Percentiles rank a stretch among this genome's conserved stretches.
These are phyloP conservation scores for Drosophila neocordata DNA, from an alignment of 1,140 invertebrate species.

Conservation along the genomic window DNA sequence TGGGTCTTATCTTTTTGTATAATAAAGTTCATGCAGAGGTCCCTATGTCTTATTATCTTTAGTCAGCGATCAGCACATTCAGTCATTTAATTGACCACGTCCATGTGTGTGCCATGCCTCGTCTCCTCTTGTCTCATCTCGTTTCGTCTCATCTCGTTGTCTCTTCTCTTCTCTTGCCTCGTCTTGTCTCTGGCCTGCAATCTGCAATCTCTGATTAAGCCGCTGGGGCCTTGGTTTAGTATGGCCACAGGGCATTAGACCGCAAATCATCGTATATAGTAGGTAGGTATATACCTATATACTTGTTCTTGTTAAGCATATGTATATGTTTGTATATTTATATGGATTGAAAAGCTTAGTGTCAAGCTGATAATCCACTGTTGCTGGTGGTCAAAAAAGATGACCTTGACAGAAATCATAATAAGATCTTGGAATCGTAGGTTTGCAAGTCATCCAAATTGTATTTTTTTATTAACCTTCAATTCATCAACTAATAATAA, in stretches of 20 bases:
- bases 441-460: not conserved
- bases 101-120: slow-evolving; percentile 33
- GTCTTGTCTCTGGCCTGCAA: slow-evolving; percentile 16
- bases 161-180: slow-evolving; percentile 31
- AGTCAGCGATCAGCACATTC: slow-evolving; percentile 66
- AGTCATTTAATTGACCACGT: slow-evolving; percentile 74
- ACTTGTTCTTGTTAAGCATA: slow-evolving; percentile 39
- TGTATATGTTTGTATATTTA: not conserved
- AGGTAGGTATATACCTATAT: slow-evolving; percentile 5
- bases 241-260: slow-evolving; percentile 45
- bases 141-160: slow-evolving; percentile 14
- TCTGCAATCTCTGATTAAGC: slow-evolving; percentile 61
- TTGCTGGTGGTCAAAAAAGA: slow-evolving; percentile 5
- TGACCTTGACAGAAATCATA: slow-evolving; percentile 2
- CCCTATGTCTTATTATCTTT: slow-evolving; percentile 66
- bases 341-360: not conserved
- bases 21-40: slow-evolving; percentile 75
- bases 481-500: not conserved
- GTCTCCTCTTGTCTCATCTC: slow-evolving; percentile 22
- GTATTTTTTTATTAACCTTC: not conserved
- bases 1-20: slow-evolving; percentile 55
- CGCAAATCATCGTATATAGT: slow-evolving; percentile 46
- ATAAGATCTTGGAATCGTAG: not conserved
- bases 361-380: slow-evolving; percentile 43
- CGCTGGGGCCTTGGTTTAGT: slow-evolving; percentile 29